These are phyloP conservation scores for Paramacrobiotus metropolitanus DNA, from an alignment of 1,140 invertebrate species.

Conservation along the genomic window DNA sequence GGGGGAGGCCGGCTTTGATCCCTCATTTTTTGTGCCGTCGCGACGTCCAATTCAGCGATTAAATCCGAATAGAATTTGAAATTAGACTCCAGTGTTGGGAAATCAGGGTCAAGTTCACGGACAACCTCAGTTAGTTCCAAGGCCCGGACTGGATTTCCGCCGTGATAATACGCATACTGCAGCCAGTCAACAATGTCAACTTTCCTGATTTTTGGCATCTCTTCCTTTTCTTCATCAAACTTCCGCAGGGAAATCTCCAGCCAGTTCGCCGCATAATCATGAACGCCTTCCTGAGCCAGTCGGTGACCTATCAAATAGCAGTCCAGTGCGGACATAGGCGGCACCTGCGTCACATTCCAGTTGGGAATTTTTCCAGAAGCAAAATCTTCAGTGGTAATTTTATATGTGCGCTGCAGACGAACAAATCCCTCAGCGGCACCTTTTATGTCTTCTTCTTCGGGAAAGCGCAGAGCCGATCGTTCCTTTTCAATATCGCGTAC, in stretches of 20 bases:
- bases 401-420: slow-evolving; percentile 33
- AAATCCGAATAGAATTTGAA: not conserved
- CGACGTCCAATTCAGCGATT: not conserved
- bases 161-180: not conserved
- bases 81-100: not conserved
- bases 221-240: not conserved
- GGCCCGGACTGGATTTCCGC: not conserved
- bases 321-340: not conserved
- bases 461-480: slow-evolving; percentile 16
- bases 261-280: not conserved
- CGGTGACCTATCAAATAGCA: slow-evolving; percentile 1
- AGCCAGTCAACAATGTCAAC: not conserved
- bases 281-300: not conserved
- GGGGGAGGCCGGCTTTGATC: not conserved
- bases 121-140: not conserved
- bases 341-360: not conserved
- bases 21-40: not conserved
- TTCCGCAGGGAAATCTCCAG: not conserved
- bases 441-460: slow-evolving; percentile 28
- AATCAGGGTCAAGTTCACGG: not conserved
- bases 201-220: not conserved
- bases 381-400: slow-evolving; percentile 15
- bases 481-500: not conserved
- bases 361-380: not conserved
- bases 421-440: slow-evolving; percentile 30